These are phyloP conservation scores for Cryptoblepharus egeriae DNA, from an alignment of 2,797 vertebrate species.

Conservation along the genomic window DNA sequence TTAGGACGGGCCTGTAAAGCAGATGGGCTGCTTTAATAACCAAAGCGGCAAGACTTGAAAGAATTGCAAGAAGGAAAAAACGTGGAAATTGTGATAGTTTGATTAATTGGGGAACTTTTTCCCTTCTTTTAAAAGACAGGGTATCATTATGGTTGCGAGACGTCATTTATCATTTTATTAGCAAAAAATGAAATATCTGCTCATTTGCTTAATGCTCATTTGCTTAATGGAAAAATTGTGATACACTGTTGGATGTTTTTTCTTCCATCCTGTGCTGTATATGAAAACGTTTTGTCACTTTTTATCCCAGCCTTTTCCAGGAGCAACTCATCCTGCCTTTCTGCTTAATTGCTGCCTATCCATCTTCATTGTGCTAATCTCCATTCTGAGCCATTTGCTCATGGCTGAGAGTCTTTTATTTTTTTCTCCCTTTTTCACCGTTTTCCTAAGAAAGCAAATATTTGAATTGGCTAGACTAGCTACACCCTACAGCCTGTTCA, in stretches of 20 bases:
- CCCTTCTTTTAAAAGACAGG: neutral
- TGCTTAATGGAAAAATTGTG: constrained; percentile 23
- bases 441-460: constrained; percentile 15
- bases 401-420: neutral
- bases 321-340: neutral
- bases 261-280: neutral
- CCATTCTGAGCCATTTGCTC: neutral
- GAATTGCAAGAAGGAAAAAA: neutral
- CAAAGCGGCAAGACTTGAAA: neutral
- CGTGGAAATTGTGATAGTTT: constrained; percentile 14
- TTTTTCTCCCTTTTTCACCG: neutral
- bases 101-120: constrained; percentile 8
- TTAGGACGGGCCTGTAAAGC: constrained; percentile 19
- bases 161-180: constrained; percentile 17
- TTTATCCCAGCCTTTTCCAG: constrained; percentile 23
- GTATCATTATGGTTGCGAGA: neutral
- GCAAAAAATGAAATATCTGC: constrained; percentile 14
- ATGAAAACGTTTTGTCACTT: constrained; percentile 28
- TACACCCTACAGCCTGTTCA: neutral
- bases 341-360: neutral
- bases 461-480: neutral
- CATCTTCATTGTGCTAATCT: neutral
- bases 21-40: constrained; percentile 21
- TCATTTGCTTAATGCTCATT: constrained; percentile 24
- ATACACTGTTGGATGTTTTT: neutral